phyloP scores from a whole-genome alignment of 1,140 invertebrate genomes.

The Papilio polytes region DNA sequence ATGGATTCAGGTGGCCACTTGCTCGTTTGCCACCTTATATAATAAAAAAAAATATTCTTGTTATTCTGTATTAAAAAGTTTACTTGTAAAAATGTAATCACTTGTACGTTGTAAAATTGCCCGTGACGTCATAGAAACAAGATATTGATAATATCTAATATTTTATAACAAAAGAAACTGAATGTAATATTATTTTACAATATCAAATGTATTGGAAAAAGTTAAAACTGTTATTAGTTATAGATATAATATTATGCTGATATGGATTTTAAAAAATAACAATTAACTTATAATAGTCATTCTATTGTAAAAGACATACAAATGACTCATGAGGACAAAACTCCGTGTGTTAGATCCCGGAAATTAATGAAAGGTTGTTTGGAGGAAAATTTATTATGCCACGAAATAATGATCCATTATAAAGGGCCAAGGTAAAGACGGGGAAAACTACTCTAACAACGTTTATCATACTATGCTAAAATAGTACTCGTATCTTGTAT shows the following conservation, averaged over 20 bases:
- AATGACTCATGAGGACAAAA: constrained; percentile 22
- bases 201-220: not conserved
- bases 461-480: not conserved
- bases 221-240: constrained; percentile 1
- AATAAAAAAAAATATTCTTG: too few relatives aligned
- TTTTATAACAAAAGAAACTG: not conserved
- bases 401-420: constrained; percentile 25
- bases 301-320: not conserved
- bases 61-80: too few relatives aligned
- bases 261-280: not conserved
- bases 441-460: not conserved
- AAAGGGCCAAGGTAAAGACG: constrained; percentile 20
- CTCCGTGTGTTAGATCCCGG: constrained; percentile 14
- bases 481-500: not conserved
- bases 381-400: constrained; percentile 20
- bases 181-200: constrained; percentile 5
- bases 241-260: not conserved
- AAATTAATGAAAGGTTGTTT: constrained; percentile 24
- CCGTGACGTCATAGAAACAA: too few relatives aligned
- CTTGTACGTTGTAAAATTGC: not conserved
- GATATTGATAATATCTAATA: not conserved
- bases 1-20: too few relatives aligned
- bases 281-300: not conserved
- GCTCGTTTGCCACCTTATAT: too few relatives aligned
- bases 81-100: not conserved